These are phyloP conservation scores for Neuroterus valhalla DNA, from an alignment of 1,140 invertebrate genomes.

Conservation along the genomic window DNA sequence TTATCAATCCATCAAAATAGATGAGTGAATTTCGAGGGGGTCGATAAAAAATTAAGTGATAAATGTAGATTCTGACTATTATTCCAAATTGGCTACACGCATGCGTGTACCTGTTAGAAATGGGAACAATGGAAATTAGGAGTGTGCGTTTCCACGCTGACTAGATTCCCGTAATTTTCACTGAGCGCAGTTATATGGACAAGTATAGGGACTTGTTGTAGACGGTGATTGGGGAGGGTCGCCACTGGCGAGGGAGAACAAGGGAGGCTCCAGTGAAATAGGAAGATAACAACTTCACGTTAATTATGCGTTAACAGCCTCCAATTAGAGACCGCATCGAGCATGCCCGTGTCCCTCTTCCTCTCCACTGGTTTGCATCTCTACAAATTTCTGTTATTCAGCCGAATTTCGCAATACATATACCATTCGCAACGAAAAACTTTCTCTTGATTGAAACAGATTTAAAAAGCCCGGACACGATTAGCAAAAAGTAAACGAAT, in stretches of 20 bases:
- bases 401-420: neutral
- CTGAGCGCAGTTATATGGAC: conserved; percentile 46
- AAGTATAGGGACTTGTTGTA: conserved; percentile 34
- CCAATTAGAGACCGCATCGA: conserved; percentile 61
- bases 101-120: conserved; percentile 14
- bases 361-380: conserved; percentile 15
- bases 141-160: conserved; percentile 46
- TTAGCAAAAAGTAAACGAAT: conserved; percentile 3
- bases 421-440: neutral
- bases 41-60: too few species aligned
- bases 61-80: neutral
- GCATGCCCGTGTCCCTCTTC: conserved; percentile 36
- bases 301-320: conserved; percentile 64
- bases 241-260: conserved; percentile 35
- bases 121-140: conserved; percentile 21
- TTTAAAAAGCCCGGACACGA: neutral
- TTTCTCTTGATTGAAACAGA: conserved; percentile 1
- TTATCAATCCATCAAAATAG: too few species aligned
- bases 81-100: neutral
- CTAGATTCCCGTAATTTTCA: conserved; percentile 56
- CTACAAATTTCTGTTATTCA: conserved; percentile 12
- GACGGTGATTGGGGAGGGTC: conserved; percentile 34
- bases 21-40: too few species aligned
- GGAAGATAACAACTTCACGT: conserved; percentile 58
- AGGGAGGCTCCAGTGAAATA: conserved; percentile 47